These are phyloP conservation scores for Drepanosiphum platanoidis DNA, from an alignment of 2,888 invertebrate genomes.

Conservation along the genomic window DNA sequence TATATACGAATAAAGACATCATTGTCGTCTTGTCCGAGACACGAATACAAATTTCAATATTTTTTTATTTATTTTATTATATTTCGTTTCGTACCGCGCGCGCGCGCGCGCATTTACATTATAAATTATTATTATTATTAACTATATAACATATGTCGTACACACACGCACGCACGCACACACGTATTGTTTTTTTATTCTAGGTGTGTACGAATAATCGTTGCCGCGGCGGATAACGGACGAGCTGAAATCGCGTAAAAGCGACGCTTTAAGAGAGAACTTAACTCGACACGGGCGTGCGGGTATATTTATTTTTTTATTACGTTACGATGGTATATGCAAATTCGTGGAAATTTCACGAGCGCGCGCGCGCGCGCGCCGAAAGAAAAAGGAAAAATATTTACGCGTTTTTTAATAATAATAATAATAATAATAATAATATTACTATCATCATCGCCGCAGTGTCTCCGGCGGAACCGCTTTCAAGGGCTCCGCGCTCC, in stretches of 20 bases:
- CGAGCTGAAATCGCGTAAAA: not conserved
- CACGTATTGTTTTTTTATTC: conserved; percentile 40
- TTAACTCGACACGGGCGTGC: not conserved
- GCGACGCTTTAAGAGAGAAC: no score
- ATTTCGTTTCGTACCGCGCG: conserved; percentile 28
- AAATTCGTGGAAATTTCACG: conserved; percentile 15
- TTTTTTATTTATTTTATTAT: conserved; percentile 31
- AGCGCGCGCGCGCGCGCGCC: no score
- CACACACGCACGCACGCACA: conserved; percentile 12
- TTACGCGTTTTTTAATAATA: conserved; percentile 4
- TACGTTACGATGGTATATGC: conserved; percentile 15
- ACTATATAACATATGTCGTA: conserved; percentile 27
- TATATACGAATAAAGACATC: conserved; percentile 53
- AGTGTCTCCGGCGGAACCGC: conserved; percentile 34
- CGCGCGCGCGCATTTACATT: not conserved
- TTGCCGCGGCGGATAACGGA: not conserved
- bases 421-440: not conserved
- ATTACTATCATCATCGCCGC: no score
- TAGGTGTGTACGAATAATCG: not conserved
- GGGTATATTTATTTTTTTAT: not conserved
- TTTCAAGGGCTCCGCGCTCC: conserved; percentile 45
- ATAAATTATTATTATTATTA: not conserved
- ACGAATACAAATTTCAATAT: conserved; percentile 60
- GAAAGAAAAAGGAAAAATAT: conserved; percentile 21
- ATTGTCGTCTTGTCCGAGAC: conserved; percentile 55